A percentile compares a stretch with the other conserved stretches of the same genome.
These are phyloP conservation scores for Syrrhaptes paradoxus DNA, from an alignment of 2,113 vertebrate genomes.

Conservation along the genomic window DNA sequence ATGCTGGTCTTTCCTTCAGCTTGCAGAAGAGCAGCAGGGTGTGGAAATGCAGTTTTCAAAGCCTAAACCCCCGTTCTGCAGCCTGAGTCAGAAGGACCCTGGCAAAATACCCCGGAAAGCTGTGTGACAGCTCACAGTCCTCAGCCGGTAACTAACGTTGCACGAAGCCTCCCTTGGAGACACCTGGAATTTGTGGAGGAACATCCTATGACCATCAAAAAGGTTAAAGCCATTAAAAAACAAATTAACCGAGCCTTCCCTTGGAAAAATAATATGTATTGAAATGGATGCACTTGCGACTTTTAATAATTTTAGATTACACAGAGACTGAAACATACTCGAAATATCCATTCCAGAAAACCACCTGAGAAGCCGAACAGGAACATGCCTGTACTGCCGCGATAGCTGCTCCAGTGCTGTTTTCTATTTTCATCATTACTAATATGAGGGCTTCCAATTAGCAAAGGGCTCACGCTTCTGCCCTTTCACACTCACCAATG, in stretches of 20 bases:
- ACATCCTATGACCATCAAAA: neutral
- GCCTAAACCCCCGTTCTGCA: rapidly evolving
- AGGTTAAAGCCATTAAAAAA: constrained; percentile 2
- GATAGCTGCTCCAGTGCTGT: neutral
- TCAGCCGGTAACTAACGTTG: neutral
- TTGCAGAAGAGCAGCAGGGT: neutral
- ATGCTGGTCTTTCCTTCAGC: neutral
- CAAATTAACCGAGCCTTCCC: neutral
- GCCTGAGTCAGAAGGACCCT: neutral
- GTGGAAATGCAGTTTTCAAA: neutral
- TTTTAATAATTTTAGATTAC: constrained; percentile 26
- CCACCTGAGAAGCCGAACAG: neutral
- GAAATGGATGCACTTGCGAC: neutral
- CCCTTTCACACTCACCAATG: neutral
- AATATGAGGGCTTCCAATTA: neutral
- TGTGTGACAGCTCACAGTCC: neutral
- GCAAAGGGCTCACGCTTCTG: neutral
- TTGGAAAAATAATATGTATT: neutral
- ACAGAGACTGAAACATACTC: neutral
- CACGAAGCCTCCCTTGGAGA: neutral
- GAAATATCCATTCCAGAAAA: neutral
- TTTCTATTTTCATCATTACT: neutral
- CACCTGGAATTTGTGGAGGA: neutral
- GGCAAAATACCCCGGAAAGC: neutral
- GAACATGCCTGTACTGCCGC: neutral